Evolutionary conservation across 2,888 invertebrate species (phyloP).

Genomic region (Conistra vaccinii): DNA sequence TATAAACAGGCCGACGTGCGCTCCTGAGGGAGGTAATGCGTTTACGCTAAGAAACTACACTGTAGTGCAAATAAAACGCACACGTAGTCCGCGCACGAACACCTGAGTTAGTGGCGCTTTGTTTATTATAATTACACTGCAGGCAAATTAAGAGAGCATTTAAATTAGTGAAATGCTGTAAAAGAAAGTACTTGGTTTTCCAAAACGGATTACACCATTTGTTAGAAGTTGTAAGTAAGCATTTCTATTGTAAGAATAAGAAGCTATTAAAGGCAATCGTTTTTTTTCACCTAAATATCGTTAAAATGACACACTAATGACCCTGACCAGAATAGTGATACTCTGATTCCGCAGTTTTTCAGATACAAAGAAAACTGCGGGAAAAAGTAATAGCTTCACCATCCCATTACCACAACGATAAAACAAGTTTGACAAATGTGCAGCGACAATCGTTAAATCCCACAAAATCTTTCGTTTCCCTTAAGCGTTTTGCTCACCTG

Average conservation of each 20-base stretch:
- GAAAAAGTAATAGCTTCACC: conserved; percentile 8
- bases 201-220: neutral
- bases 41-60: conserved; percentile 70
- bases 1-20: conserved; percentile 56
- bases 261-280: neutral
- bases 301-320: neutral
- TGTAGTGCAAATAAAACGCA: conserved; percentile 77
- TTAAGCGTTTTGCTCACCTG: conserved; percentile 82
- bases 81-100: conserved; percentile 81
- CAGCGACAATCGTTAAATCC: conserved; percentile 66
- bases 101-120: conserved; percentile 82
- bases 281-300: neutral
- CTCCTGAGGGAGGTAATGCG: conserved; percentile 63
- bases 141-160: conserved; percentile 48
- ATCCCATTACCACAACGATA: conserved; percentile 33
- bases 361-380: neutral
- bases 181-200: conserved; percentile 11
- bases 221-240: neutral
- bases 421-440: conserved; percentile 63
- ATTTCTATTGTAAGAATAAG: neutral
- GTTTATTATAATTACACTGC: conserved; percentile 74
- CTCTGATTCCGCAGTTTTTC: neutral
- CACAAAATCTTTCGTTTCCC: conserved; percentile 67
- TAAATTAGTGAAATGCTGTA: conserved; percentile 31
- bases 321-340: neutral